Conservation (phyloP, 2,888 invertebrate species). For the Timema podura region DNA sequence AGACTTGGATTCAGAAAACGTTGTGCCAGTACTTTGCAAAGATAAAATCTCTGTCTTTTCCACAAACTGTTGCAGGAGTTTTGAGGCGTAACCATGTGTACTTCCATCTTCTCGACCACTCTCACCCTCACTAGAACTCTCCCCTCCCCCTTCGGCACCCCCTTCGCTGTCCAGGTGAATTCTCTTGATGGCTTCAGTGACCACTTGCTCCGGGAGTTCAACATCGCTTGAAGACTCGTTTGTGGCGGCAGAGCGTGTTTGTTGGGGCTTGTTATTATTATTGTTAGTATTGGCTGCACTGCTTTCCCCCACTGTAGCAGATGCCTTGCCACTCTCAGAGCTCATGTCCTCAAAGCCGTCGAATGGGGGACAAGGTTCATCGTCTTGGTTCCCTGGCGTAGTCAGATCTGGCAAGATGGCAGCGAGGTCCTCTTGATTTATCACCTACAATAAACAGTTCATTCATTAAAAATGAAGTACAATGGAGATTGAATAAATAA, state of each 20-base stretch:
- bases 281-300: slow-evolving; percentile 16
- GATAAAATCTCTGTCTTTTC: slow-evolving; percentile 18
- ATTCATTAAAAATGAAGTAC: not conserved
- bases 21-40: not conserved
- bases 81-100: slow-evolving; percentile 59
- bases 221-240: slow-evolving; percentile 63
- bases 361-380: slow-evolving; percentile 51
- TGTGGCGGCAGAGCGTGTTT: not conserved
- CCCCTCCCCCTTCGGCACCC: not conserved
- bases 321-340: slow-evolving; percentile 35
- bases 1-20: too few relatives aligned
- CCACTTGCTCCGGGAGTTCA: slow-evolving; percentile 64
- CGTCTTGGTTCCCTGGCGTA: slow-evolving; percentile 48
- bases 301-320: slow-evolving; percentile 27
- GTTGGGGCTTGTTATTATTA: slow-evolving; percentile 3
- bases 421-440: slow-evolving; percentile 74
- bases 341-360: slow-evolving; percentile 56
- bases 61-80: slow-evolving; percentile 64
- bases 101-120: slow-evolving; percentile 71
- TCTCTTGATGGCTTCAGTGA: slow-evolving; percentile 68
- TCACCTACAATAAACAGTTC: slow-evolving; percentile 50
- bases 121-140: too few relatives aligned
- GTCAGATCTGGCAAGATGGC: slow-evolving; percentile 66
- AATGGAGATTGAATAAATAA: slow-evolving; percentile 9
- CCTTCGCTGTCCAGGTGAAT: slow-evolving; percentile 51